These are phyloP conservation scores for Machimus rusticus DNA, from an alignment of 2,888 invertebrate species.

Conservation along the genomic window DNA sequence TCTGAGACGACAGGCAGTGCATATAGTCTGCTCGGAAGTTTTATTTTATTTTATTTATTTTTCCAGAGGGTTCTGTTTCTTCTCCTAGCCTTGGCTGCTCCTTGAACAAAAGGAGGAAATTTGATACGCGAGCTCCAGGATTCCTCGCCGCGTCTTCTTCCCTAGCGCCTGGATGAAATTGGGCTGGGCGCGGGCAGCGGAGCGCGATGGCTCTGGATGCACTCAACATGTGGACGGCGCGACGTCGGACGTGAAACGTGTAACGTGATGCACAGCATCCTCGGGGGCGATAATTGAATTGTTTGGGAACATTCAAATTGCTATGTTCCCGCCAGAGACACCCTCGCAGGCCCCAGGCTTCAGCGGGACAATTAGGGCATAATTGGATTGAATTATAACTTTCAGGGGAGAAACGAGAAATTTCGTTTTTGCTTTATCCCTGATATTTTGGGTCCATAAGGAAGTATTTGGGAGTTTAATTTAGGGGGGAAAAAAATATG, in stretches of 20 bases:
- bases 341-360: not conserved
- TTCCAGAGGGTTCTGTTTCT: not conserved
- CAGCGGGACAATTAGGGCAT: not conserved
- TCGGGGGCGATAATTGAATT: conserved; percentile 7
- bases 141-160: not conserved
- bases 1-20: not conserved
- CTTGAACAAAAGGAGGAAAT: conserved; percentile 24
- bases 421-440: not conserved
- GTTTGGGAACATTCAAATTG: conserved; percentile 20
- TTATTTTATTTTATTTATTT: not conserved
- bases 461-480: not conserved
- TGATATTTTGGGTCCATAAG: not conserved
- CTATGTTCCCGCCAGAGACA: not conserved
- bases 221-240: not conserved
- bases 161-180: not conserved
- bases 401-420: not conserved
- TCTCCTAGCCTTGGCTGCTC: not conserved
- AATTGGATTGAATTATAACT: conserved; percentile 1
- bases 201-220: not conserved
- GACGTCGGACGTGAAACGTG: not conserved
- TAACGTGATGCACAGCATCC: not conserved
- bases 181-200: not conserved
- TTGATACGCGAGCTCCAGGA: not conserved
- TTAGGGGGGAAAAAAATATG: not conserved
- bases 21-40: not conserved